Conservation (phyloP, 2,888 invertebrate genomes). For the Trichopoda pennipes region DNA sequence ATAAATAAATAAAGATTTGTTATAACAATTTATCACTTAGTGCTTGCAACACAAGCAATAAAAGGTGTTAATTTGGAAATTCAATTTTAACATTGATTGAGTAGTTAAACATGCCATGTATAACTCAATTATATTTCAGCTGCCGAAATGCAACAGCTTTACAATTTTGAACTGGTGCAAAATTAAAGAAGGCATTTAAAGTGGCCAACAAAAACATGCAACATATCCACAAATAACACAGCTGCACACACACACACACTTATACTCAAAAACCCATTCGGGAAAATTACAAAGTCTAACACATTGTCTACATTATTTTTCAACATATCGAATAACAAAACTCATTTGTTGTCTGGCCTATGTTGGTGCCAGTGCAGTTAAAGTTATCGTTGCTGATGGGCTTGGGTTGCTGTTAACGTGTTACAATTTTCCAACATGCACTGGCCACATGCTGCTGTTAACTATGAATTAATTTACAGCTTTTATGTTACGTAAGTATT, state of each 20-base stretch:
- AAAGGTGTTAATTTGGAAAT: slow-evolving; percentile 37
- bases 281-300: slow-evolving; percentile 32
- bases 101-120: slow-evolving; percentile 35
- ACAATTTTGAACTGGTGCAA: slow-evolving; percentile 23
- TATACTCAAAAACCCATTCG: neutral
- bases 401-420: neutral
- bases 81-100: slow-evolving; percentile 48
- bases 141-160: slow-evolving; percentile 35
- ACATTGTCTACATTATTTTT: slow-evolving; percentile 39
- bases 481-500: neutral
- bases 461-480: slow-evolving; percentile 32
- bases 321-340: slow-evolving; percentile 64
- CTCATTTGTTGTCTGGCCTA: slow-evolving; percentile 58
- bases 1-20: slow-evolving; percentile 5
- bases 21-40: slow-evolving; percentile 13
- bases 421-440: slow-evolving; percentile 22
- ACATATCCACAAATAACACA: slow-evolving; percentile 13
- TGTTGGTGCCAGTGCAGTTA: slow-evolving; percentile 41
- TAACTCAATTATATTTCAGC: slow-evolving; percentile 33
- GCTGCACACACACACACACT: no score
- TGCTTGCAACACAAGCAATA: neutral
- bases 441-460: slow-evolving; percentile 39
- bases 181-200: slow-evolving; percentile 47
- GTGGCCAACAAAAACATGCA: slow-evolving; percentile 52
- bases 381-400: slow-evolving; percentile 7